Evolutionary conservation across 2,113 vertebrate species (phyloP), one percentile per base, ranked within the genome.

Genomic region (Bubo blakistoni): DNA sequence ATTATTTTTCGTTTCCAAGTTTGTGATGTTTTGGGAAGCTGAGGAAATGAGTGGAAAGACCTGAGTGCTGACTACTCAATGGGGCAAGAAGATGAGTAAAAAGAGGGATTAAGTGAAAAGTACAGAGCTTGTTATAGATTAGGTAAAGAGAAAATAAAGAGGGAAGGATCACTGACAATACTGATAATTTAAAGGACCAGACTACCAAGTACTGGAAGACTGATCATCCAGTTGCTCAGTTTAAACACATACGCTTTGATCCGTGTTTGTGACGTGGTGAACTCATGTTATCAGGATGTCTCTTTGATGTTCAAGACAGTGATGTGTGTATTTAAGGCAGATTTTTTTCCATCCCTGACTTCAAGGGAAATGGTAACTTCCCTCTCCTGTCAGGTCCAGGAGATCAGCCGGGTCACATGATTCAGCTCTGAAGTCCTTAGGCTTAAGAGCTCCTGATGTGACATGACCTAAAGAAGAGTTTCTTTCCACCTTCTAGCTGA

Each of bases 201-300:
- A 47, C 71, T 91, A 19, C 21, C 34, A 51, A 38, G 7, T 44
- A 4, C 2, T 71, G 7, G 34, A 74, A 76, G 20, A 27, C 29
- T 24, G 44, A 54, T 76, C 3, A 2, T 61, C 40, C 34, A 52
- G 17, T 57, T 85, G 46, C 66, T 74, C 59, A 52, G 18, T 44
- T 61, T 57, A 79, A 70, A 55, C 10, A 18, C 10, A 1, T 14
- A 12, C 27, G 10, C 55, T 81, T 74, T 36, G 52, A 61, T 46
- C 65, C 0, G 0, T 51, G 13, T 26, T 40, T 76, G 29, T 54
- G 34, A n/a, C 18, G 8, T 6, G 26, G 52, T 71, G 38, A 81
- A 25, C 30, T 44, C 4, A 1, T 14, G n/a, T 73, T 69, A 36
- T 27, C 34, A 55, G 8, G 13, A 2, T 22, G 18, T 10, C 16